A percentile compares a stretch with the other conserved stretches of the same genome.
Evolutionary conservation across 2,888 invertebrate species (phyloP).

Genomic region (Mythimna vitellina): DNA sequence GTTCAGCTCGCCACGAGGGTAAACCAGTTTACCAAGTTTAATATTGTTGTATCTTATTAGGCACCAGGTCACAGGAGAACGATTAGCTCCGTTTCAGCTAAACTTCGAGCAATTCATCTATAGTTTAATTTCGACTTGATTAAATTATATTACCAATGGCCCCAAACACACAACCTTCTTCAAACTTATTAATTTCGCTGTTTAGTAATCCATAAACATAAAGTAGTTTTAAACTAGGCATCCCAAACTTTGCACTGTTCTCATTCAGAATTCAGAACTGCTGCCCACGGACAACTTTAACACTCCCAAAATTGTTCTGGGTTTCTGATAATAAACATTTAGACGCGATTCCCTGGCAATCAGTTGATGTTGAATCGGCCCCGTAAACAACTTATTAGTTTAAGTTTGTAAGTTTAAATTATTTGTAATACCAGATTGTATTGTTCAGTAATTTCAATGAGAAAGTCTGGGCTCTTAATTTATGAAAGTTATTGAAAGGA

Average conservation of each 20-base stretch:
- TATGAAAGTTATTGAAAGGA: conserved; percentile 20
- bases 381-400: conserved; percentile 30
- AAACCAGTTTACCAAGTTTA: conserved; percentile 31
- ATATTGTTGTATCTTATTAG: conserved; percentile 11
- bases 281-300: conserved; percentile 30
- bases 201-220: conserved; percentile 36
- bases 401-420: conserved; percentile 26
- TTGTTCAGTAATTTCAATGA: conserved; percentile 2
- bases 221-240: conserved; percentile 31
- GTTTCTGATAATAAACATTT: conserved; percentile 36
- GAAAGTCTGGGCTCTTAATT: not conserved
- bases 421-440: conserved; percentile 9
- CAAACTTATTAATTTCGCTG: conserved; percentile 28
- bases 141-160: conserved; percentile 38
- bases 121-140: conserved; percentile 46
- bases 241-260: conserved; percentile 47
- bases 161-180: conserved; percentile 22
- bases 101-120: conserved; percentile 43
- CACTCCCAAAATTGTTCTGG: conserved; percentile 31
- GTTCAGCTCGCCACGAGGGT: not conserved
- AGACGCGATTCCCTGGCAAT: conserved; percentile 31
- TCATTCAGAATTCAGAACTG: conserved; percentile 32
- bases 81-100: conserved; percentile 20
- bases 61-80: conserved; percentile 20
- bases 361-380: conserved; percentile 16